phyloP scores from a whole-genome alignment of 1,140 invertebrate genomes.

The Dufourea novaeangliae region DNA sequence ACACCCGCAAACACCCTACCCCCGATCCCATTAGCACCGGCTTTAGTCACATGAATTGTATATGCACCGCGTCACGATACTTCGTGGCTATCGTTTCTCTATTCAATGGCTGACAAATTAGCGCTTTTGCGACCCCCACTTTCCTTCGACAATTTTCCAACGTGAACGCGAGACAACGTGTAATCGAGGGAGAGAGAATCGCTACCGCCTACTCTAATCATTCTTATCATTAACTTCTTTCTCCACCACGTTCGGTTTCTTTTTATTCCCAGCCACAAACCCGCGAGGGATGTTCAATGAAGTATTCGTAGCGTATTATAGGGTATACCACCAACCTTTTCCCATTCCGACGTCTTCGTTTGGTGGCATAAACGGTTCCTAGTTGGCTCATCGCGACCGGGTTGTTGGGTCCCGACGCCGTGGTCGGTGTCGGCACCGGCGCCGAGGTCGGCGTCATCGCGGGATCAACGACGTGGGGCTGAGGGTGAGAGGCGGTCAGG shows the following conservation, averaged over 20 bases:
- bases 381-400: conserved; percentile 89
- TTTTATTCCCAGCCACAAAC: too few species aligned
- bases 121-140: not conserved
- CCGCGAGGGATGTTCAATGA: too few species aligned
- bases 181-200: not conserved
- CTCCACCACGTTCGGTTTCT: too few species aligned
- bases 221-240: not conserved
- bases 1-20: conserved; percentile 40
- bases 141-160: conserved; percentile 22
- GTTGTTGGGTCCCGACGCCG: conserved; percentile 78
- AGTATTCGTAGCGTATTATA: not conserved
- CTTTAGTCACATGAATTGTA: conserved; percentile 55
- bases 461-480: conserved; percentile 76
- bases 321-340: conserved; percentile 90
- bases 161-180: not conserved
- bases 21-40: conserved; percentile 50
- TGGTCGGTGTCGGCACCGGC: conserved; percentile 74
- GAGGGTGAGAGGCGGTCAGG: conserved; percentile 70
- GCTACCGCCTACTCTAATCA: not conserved
- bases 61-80: conserved; percentile 50
- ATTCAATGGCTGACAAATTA: conserved; percentile 39
- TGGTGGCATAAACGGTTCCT: conserved; percentile 97
- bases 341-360: conserved; percentile 93
- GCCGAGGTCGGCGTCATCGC: conserved; percentile 73
- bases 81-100: conserved; percentile 36